A percentile compares a stretch with the other conserved stretches of the same genome.
These are phyloP conservation scores for Heloderma charlesbogerti DNA, from an alignment of 2,113 vertebrate genomes.

Conservation along the genomic window DNA sequence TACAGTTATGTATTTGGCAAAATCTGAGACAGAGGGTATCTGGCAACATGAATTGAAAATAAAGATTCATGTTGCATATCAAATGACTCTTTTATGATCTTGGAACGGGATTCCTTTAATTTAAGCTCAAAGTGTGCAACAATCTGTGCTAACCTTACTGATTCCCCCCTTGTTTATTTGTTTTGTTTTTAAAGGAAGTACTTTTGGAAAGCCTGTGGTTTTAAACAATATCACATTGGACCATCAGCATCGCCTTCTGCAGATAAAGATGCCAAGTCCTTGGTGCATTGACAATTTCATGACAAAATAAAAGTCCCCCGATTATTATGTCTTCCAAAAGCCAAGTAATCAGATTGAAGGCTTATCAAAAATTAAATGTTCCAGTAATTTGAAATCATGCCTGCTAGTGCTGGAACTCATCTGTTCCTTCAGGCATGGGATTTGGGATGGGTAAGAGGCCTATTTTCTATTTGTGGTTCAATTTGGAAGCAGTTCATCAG, in stretches of 20 bases:
- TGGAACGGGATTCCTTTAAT: constrained; percentile 62
- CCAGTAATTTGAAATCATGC: constrained; percentile 70
- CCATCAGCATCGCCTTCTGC: constrained; percentile 28
- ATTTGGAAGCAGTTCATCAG: constrained; percentile 60
- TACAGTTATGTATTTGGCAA: constrained; percentile 35
- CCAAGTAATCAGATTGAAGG: constrained; percentile 57
- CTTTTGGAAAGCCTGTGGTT: constrained; percentile 35
- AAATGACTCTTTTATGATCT: constrained; percentile 65
- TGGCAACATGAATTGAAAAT: constrained; percentile 58
- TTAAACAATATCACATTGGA: constrained; percentile 29
- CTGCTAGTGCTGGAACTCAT: constrained; percentile 59
- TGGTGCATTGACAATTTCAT: constrained; percentile 27
- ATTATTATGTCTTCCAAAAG: constrained; percentile 47
- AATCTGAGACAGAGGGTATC: constrained; percentile 54
- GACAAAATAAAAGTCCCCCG: constrained; percentile 54
- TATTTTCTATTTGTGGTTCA: constrained; percentile 63
- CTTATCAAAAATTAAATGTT: constrained; percentile 71
- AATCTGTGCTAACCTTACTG: constrained; percentile 57
- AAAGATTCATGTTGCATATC: constrained; percentile 62
- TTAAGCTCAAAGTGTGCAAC: constrained; percentile 56
- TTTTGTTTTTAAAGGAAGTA: constrained; percentile 16
- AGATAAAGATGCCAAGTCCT: constrained; percentile 19
- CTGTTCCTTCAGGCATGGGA: constrained; percentile 49
- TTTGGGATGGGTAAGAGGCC: constrained; percentile 28
- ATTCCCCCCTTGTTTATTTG: constrained; percentile 11